phyloP scores from a whole-genome alignment of 2,113 vertebrate species.

The Trematocara nigrifrons region DNA sequence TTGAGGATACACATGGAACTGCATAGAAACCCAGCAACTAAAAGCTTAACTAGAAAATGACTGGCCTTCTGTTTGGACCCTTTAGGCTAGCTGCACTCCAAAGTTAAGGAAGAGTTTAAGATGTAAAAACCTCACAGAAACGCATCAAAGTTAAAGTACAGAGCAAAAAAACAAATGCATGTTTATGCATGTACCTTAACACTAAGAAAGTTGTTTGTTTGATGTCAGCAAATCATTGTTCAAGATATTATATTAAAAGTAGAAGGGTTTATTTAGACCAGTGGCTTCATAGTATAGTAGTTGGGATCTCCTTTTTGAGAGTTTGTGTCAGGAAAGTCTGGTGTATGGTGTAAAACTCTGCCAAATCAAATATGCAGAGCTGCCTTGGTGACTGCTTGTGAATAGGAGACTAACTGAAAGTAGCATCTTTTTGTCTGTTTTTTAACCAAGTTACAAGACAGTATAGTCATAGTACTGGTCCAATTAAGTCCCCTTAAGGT shows the following conservation, averaged over 20 bases:
- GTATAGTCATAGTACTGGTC: background rate
- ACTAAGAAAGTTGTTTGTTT: background rate
- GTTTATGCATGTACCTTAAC: background rate
- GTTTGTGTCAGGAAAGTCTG: background rate
- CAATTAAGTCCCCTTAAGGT: background rate
- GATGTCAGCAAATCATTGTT: background rate
- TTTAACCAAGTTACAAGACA: background rate
- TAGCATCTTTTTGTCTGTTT: background rate
- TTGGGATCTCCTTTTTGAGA: background rate
- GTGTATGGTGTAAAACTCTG: background rate
- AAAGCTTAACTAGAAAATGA: background rate
- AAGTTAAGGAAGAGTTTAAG: background rate
- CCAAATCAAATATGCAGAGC: background rate
- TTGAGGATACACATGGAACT: background rate
- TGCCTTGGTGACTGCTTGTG: background rate
- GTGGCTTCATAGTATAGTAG: background rate
- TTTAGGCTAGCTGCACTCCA: background rate
- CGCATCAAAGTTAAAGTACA: background rate
- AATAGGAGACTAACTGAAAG: background rate
- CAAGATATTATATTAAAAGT: background rate
- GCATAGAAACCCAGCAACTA: background rate
- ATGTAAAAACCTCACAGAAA: background rate
- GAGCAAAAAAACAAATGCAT: background rate
- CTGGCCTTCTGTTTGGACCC: background rate
- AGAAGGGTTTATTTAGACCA: background rate